phyloP scores from a whole-genome alignment of 2,113 vertebrate genomes.

The Fregetta grallaria region DNA sequence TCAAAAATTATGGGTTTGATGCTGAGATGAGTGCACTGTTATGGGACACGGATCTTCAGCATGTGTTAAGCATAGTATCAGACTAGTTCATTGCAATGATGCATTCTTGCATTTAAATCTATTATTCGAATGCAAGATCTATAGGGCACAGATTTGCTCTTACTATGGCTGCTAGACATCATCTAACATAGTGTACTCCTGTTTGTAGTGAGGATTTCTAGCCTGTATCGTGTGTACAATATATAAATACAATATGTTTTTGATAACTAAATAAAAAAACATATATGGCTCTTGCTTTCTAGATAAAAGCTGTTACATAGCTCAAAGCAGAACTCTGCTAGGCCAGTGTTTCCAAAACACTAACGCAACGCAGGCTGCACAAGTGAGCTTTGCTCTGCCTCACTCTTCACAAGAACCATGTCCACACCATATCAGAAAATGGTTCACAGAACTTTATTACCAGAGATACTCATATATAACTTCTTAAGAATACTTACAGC shows the following conservation, averaged over 20 bases:
- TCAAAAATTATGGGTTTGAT: neutral
- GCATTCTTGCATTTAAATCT: neutral
- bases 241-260: neutral
- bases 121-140: neutral
- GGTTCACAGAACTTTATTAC: neutral
- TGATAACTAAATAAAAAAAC: neutral
- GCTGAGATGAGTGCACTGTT: neutral
- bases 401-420: neutral
- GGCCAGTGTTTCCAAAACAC: neutral
- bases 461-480: neutral
- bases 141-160: neutral
- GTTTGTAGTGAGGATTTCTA: neutral
- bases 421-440: neutral
- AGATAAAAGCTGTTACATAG: neutral
- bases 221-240: neutral
- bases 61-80: neutral
- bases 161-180: neutral
- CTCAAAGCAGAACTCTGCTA: neutral
- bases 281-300: neutral
- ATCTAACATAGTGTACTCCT: neutral
- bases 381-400: neutral
- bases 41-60: accelerated
- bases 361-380: neutral
- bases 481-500: neutral
- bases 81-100: neutral